Conservation (phyloP, 2,888 invertebrate species). For the Drosophila melanosoma region DNA sequence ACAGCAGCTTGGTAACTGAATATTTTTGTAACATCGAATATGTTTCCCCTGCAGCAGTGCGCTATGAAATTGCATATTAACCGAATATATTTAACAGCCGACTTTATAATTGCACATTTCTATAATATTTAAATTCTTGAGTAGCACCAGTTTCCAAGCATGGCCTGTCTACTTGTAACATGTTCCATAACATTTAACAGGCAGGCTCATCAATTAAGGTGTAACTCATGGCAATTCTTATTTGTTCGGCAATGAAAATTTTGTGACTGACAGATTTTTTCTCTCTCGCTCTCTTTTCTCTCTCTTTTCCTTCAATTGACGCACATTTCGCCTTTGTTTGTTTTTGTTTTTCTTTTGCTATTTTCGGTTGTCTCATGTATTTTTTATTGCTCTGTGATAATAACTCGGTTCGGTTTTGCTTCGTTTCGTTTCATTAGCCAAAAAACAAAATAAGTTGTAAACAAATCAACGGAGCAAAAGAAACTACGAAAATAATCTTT, state of each 20-base stretch:
- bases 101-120: not conserved
- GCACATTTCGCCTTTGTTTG: constrained; percentile 57
- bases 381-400: constrained; percentile 65
- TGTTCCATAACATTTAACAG: constrained; percentile 8
- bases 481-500: constrained; percentile 81
- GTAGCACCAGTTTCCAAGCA: not conserved
- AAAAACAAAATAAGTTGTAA: constrained; percentile 76
- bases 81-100: not conserved
- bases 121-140: not conserved
- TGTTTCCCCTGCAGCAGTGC: no score
- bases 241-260: constrained; percentile 40
- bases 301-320: constrained; percentile 39
- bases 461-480: constrained; percentile 79
- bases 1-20: no score
- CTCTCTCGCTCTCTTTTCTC: not conserved
- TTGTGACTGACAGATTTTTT: constrained; percentile 1
- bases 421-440: constrained; percentile 61
- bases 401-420: constrained; percentile 49
- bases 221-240: constrained; percentile 33
- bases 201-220: constrained; percentile 15
- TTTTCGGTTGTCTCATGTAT: constrained; percentile 58
- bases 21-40: no score
- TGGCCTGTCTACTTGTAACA: constrained; percentile 26
- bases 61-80: not conserved
- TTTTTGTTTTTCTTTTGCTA: constrained; percentile 60